Evolutionary conservation across 1,140 invertebrate genomes (phyloP).

Genomic region (Tetranychus cinnabarinus): DNA sequence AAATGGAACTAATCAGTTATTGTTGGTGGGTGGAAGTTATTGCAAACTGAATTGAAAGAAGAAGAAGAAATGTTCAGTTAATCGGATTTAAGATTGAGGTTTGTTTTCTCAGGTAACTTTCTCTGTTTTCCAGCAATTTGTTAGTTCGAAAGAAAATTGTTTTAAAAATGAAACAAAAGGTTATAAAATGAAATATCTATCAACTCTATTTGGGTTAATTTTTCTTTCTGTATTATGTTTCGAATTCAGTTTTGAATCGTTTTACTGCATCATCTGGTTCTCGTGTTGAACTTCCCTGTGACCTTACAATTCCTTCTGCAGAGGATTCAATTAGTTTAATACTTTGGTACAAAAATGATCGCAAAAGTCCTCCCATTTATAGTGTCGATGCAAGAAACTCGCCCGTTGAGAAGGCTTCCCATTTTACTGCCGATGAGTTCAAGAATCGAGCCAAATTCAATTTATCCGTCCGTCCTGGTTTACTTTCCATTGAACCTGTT

Average conservation of each 20-base stretch:
- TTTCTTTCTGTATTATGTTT: neutral
- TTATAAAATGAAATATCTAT: neutral
- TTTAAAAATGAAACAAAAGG: neutral
- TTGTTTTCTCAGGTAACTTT: no score
- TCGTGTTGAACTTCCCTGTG: constrained; percentile 52
- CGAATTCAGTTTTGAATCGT: neutral
- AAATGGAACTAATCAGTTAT: no score
- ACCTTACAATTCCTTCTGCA: constrained; percentile 42
- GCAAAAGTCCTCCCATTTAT: constrained; percentile 13
- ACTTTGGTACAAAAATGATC: constrained; percentile 58
- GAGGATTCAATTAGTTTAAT: constrained; percentile 71
- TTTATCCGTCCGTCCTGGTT: constrained; percentile 19
- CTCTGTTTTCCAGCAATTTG: no score
- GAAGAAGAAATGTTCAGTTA: no score
- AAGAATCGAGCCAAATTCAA: constrained; percentile 2
- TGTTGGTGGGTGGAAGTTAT: no score
- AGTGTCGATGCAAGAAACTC: constrained; percentile 14
- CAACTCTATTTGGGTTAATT: neutral
- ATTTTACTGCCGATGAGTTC: constrained; percentile 10
- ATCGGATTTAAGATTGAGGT: no score
- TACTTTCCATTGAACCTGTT: constrained; percentile 12
- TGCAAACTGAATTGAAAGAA: no score
- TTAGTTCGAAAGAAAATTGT: no score
- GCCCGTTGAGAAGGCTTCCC: constrained; percentile 11
- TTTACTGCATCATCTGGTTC: constrained; percentile 36